phyloP scores from a whole-genome alignment of 2,888 invertebrate species.

The Orthosia gothica region DNA sequence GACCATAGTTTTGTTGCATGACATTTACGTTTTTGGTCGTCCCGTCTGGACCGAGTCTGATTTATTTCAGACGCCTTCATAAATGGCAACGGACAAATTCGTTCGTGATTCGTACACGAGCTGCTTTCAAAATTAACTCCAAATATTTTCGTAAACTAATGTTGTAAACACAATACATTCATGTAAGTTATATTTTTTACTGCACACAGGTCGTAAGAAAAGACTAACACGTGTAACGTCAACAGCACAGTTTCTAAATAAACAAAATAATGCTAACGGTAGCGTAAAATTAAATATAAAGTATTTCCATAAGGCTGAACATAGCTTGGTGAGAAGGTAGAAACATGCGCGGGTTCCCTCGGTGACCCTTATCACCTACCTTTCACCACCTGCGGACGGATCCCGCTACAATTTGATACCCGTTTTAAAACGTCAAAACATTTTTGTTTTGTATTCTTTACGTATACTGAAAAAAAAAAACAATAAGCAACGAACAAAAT shows the following conservation, averaged over 20 bases:
- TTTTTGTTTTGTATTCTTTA: constrained; percentile 67
- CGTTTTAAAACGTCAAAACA: constrained; percentile 78
- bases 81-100: constrained; percentile 66
- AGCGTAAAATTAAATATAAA: constrained; percentile 48
- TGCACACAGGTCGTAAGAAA: constrained; percentile 21
- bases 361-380: constrained; percentile 79
- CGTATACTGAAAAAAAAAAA: constrained; percentile 26
- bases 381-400: constrained; percentile 78
- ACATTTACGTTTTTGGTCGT: constrained; percentile 86
- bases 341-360: constrained; percentile 59
- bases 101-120: constrained; percentile 46
- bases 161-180: constrained; percentile 22
- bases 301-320: constrained; percentile 64
- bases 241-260: constrained; percentile 47
- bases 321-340: constrained; percentile 73
- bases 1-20: constrained; percentile 84
- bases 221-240: constrained; percentile 15
- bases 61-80: constrained; percentile 80
- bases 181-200: constrained; percentile 32
- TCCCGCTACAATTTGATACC: constrained; percentile 73
- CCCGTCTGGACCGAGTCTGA: constrained; percentile 81
- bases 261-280: constrained; percentile 44
- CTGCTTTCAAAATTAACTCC: constrained; percentile 40
- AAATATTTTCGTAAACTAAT: constrained; percentile 16
- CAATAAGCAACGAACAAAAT: constrained; percentile 26